phyloP scores from a whole-genome alignment of 2,797 vertebrate genomes.

The Zalophus californianus region DNA sequence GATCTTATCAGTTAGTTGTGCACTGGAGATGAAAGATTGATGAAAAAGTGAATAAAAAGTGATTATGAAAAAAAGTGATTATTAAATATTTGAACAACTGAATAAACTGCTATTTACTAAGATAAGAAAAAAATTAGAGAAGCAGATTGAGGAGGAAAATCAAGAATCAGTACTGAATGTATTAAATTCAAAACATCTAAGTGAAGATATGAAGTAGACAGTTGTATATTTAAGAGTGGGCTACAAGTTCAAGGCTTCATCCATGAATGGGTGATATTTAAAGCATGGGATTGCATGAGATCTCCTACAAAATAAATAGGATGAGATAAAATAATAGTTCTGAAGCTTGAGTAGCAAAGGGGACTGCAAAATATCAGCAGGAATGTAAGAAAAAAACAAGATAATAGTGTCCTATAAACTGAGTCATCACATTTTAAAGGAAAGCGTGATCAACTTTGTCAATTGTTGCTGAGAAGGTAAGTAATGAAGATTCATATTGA shows the following conservation, averaged over 20 bases:
- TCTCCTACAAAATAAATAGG: neutral
- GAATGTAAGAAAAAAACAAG: neutral
- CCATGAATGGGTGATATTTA: neutral
- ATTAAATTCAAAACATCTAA: constrained; percentile 39
- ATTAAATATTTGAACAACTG: neutral
- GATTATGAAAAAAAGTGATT: neutral
- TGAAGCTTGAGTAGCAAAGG: neutral
- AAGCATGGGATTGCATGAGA: neutral
- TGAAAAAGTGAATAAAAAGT: neutral
- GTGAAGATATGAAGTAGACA: neutral
- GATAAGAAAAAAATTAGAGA: neutral
- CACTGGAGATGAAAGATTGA: neutral
- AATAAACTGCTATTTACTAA: neutral
- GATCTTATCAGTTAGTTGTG: neutral
- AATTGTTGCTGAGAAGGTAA: neutral
- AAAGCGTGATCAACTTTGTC: neutral
- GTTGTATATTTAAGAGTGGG: neutral
- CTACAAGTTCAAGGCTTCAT: neutral
- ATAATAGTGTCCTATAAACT: neutral
- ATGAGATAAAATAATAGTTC: neutral
- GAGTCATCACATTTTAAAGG: neutral
- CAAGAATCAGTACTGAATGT: neutral
- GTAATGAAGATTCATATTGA: neutral
- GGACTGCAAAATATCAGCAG: neutral
- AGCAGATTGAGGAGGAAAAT: neutral